Conservation (phyloP, 2,113 vertebrate genomes). For the Tamias sibiricus region DNA sequence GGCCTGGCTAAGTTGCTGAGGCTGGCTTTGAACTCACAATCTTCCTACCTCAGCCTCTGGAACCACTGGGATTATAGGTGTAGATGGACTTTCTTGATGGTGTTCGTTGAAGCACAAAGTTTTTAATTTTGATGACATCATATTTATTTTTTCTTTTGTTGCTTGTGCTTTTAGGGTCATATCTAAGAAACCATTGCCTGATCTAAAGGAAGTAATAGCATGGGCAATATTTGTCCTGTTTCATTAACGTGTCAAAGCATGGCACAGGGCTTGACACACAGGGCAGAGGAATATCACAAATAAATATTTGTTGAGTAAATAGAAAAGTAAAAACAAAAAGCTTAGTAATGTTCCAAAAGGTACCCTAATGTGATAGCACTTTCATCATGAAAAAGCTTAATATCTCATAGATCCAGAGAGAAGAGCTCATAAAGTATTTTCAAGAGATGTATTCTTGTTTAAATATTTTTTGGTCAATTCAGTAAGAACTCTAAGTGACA, state of each 20-base stretch:
- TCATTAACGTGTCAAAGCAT: background rate
- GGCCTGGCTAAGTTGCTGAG: no score
- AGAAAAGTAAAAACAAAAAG: background rate
- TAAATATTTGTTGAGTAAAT: background rate
- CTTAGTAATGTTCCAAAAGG: background rate
- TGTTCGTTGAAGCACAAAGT: background rate
- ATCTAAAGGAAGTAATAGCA: background rate
- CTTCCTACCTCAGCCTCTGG: no score
- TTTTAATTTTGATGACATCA: background rate
- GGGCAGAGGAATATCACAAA: background rate
- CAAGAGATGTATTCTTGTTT: background rate
- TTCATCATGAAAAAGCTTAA: background rate
- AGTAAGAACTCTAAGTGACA: background rate
- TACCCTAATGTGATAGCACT: background rate
- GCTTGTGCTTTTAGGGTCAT: background rate
- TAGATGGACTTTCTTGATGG: background rate
- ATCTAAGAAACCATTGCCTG: background rate
- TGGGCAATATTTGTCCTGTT: background rate
- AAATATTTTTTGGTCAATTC: background rate
- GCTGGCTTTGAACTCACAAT: no score
- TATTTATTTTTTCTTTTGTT: constrained; percentile 22
- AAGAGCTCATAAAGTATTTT: background rate
- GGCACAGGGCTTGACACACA: background rate
- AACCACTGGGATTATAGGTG: no score
- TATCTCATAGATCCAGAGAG: background rate